A percentile compares a stretch with the other conserved stretches of the same genome.
Conservation (phyloP, 1,140 invertebrate species). For the Uloborus diversus region DNA sequence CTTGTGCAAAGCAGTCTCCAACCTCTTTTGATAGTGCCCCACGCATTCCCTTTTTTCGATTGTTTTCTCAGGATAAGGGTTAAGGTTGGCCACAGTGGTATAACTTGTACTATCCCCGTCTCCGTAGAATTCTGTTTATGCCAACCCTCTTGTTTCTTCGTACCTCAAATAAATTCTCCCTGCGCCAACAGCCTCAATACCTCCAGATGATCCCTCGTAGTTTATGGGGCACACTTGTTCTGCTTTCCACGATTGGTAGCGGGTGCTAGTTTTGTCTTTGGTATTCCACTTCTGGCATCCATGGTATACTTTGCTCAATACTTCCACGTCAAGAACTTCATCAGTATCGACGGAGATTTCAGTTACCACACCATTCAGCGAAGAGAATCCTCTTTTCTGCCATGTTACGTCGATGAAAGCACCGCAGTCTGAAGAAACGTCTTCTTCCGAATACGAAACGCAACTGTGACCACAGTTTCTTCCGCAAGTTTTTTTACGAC, state of each 20-base stretch:
- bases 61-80: background rate
- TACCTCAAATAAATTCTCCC: background rate
- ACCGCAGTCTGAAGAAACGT: too few species aligned
- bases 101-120: background rate
- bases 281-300: background rate
- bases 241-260: background rate
- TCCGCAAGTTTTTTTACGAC: too few species aligned
- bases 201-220: background rate
- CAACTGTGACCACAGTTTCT: too few species aligned
- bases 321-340: background rate
- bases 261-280: background rate
- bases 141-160: background rate
- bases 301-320: background rate
- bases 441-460: too few species aligned
- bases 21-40: conserved; percentile 5
- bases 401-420: background rate
- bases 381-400: background rate
- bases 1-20: background rate
- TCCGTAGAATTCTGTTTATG: background rate
- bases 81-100: background rate
- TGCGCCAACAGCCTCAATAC: background rate
- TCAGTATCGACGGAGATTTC: background rate
- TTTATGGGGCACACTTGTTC: background rate
- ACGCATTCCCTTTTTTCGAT: background rate
- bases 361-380: background rate